A percentile compares a stretch with the other conserved stretches of the same genome.
Evolutionary conservation across 2,113 vertebrate genomes (phyloP).

Genomic region (Diadophis punctatus): DNA sequence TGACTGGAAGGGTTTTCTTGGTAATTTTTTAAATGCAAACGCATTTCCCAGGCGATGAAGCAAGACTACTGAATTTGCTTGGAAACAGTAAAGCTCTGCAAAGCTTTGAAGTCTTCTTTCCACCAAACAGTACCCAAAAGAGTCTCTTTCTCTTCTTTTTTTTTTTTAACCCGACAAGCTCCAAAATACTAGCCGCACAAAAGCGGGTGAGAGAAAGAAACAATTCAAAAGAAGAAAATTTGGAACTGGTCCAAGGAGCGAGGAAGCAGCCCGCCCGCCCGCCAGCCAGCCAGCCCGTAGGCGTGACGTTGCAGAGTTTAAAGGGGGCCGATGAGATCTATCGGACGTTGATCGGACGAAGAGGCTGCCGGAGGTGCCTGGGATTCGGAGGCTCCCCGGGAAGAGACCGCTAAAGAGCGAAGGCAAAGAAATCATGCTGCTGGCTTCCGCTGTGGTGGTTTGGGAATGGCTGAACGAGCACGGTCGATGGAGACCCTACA

Average conservation of each 20-base stretch:
- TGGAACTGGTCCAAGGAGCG: neutral
- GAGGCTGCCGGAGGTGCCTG: neutral
- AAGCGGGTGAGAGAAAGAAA: neutral
- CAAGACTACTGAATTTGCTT: neutral
- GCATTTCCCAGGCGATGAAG: neutral
- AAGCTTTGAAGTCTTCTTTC: neutral
- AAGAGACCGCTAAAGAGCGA: neutral
- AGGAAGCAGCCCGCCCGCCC: neutral
- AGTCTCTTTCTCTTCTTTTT: neutral
- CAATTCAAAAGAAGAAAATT: neutral
- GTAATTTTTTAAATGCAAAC: conserved; percentile 9
- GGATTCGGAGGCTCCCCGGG: neutral
- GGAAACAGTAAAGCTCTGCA: neutral
- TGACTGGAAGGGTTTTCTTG: neutral
- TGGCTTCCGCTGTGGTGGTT: conserved; percentile 90
- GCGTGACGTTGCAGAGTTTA: conserved; percentile 26
- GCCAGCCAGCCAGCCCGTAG: neutral
- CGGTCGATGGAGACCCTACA: conserved; percentile 95
- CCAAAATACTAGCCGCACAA: neutral
- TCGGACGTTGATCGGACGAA: neutral
- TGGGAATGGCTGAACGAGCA: conserved; percentile 99
- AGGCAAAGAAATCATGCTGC: conserved; percentile 72
- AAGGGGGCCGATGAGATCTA: neutral
- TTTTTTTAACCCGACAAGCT: neutral
- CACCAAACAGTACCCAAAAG: neutral